These are phyloP conservation scores for Drosophila atroscutellata DNA, from an alignment of 2,888 invertebrate genomes.

Conservation along the genomic window DNA sequence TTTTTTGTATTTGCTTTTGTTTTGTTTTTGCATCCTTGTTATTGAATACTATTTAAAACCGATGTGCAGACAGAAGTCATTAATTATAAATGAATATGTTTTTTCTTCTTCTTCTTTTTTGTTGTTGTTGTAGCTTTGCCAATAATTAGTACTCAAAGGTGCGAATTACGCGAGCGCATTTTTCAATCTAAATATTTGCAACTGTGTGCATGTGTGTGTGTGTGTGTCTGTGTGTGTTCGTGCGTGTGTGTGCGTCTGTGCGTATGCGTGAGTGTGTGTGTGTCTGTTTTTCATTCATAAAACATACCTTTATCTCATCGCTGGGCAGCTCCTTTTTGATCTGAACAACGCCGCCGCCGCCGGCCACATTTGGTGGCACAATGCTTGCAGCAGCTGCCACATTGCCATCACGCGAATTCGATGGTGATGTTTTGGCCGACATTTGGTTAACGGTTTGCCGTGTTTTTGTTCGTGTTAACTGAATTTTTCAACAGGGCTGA, in stretches of 20 bases:
- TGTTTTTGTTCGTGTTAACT: constrained; percentile 10
- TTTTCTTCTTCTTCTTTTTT: constrained; percentile 7
- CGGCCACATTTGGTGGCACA: constrained; percentile 42
- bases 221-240: background rate
- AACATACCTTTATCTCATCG: constrained; percentile 91
- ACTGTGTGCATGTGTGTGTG: background rate
- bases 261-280: background rate
- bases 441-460: constrained; percentile 81
- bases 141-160: constrained; percentile 33
- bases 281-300: constrained; percentile 51
- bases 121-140: constrained; percentile 22
- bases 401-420: constrained; percentile 71
- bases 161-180: constrained; percentile 31
- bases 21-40: constrained; percentile 61
- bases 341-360: constrained; percentile 75
- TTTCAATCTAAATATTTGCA: constrained; percentile 1
- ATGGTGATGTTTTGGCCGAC: constrained; percentile 86
- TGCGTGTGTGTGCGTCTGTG: background rate
- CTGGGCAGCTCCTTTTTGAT: constrained; percentile 89
- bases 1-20: constrained; percentile 21
- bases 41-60: constrained; percentile 57
- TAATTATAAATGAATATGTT: constrained; percentile 53
- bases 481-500: constrained; percentile 26
- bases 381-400: constrained; percentile 47
- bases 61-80: constrained; percentile 61